phyloP scores from a whole-genome alignment of 2,797 vertebrate species.

The Numenius phaeopus region DNA sequence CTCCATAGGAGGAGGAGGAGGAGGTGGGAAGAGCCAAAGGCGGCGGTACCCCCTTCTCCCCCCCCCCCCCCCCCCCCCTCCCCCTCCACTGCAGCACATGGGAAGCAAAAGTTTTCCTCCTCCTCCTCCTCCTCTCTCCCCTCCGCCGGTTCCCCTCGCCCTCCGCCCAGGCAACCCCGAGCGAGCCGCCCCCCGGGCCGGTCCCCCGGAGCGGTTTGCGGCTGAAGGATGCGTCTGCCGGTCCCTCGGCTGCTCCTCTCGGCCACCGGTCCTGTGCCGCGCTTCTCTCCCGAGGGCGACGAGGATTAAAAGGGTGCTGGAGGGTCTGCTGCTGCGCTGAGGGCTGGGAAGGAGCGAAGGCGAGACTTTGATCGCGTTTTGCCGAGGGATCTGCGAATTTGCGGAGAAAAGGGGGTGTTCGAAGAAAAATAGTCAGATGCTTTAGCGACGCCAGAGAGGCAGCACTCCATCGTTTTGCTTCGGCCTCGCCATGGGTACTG shows the following conservation, averaged over 20 bases:
- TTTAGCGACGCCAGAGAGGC: neutral
- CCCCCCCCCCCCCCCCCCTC: accelerated
- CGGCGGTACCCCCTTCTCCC: neutral
- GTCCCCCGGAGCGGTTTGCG: neutral
- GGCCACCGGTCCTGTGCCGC: accelerated
- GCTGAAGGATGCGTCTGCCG: neutral
- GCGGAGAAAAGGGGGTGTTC: accelerated
- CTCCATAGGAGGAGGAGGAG: neutral
- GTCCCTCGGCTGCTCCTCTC: neutral
- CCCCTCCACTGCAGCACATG: neutral
- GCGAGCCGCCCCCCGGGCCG: neutral
- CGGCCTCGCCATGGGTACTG: conserved; percentile 61
- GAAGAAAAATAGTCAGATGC: neutral
- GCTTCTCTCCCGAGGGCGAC: accelerated
- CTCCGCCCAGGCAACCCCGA: neutral
- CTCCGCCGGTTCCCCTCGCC: neutral
- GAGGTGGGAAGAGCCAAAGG: neutral
- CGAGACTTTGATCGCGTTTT: neutral
- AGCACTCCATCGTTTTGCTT: neutral
- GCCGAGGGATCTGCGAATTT: neutral
- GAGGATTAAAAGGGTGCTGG: neutral
- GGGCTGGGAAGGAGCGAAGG: neutral
- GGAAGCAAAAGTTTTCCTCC: conserved; percentile 56
- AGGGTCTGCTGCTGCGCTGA: neutral
- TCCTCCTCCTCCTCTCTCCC: neutral